These are phyloP conservation scores for Drosophila phalerata DNA, from an alignment of 2,888 invertebrate species.

Conservation along the genomic window DNA sequence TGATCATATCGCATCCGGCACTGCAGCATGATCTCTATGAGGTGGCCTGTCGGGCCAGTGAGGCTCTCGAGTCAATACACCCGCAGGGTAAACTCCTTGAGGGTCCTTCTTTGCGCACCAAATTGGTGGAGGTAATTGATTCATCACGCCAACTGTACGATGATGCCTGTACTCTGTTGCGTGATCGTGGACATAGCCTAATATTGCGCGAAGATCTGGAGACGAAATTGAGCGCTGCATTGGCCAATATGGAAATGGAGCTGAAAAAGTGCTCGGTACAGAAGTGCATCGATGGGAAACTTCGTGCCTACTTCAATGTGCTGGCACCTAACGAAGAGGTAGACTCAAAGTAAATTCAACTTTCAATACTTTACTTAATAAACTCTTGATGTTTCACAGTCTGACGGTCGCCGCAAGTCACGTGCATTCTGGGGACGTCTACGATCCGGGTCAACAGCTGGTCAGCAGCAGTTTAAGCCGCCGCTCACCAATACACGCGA, in stretches of 20 bases:
- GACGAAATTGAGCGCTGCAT: conserved; percentile 88
- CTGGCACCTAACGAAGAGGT: conserved; percentile 85
- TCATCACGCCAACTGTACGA: conserved; percentile 88
- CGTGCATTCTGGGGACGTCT: conserved; percentile 90
- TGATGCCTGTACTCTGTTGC: conserved; percentile 90
- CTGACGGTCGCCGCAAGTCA: conserved; percentile 87
- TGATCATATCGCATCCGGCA: conserved; percentile 89
- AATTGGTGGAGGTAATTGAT: conserved; percentile 88
- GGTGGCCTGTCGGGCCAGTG: conserved; percentile 90
- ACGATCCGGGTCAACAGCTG: conserved; percentile 86
- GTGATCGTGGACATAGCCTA: conserved; percentile 89
- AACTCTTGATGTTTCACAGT: conserved; percentile 56
- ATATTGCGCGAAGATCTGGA: conserved; percentile 89
- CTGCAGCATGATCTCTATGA: conserved; percentile 91
- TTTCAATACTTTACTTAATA: neutral
- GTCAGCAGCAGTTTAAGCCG: conserved; percentile 77
- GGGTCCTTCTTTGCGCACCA: conserved; percentile 90
- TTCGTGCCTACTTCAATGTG: conserved; percentile 85
- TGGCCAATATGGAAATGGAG: conserved; percentile 91
- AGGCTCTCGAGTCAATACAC: conserved; percentile 90
- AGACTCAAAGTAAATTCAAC: neutral
- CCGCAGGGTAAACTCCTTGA: conserved; percentile 93
- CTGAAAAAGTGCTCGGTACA: conserved; percentile 89
- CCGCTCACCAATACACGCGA: conserved; percentile 85
- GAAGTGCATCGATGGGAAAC: conserved; percentile 84